Evolutionary conservation across 2,888 invertebrate species (phyloP), one percentile per base, ranked within the genome.

Genomic region (Sympetrum striolatum): DNA sequence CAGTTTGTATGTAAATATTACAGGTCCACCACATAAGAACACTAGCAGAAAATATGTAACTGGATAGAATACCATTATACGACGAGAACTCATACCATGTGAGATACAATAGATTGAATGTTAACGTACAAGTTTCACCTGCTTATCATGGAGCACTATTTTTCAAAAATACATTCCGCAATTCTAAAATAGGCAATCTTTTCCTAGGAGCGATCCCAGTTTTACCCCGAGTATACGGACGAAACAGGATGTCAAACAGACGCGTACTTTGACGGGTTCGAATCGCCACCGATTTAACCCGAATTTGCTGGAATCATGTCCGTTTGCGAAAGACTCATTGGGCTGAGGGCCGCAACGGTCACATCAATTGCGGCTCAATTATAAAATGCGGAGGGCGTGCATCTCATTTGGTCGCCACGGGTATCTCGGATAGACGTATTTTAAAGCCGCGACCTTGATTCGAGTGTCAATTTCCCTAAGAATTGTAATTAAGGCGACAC

Each of bases 231-330:
- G 82, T 82, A 82, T 64, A 39, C 37, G 86, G 37, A 60, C 60
- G 39, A 64, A 86, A 86, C 86, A 86, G 86, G 86, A 86, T 86
- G 86, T 86, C 86, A 60, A 60, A 64, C 60, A 60, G 86, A 86
- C 18, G 35, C 60, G 35, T 53, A 86, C 22, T 58, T 86, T n/a
- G 58, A 86, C 39, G 35, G 86, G n/a, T 58, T 37, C 58, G 60
- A 37, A 58, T 86, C 86, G 35, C n/a, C 86, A 37, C 53, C 53
- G 53, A 53, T 53, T 53, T 53, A 15, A 53, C 53, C 53, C 53
- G 53, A 53, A 53, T 53, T 53, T 53, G 53, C 53, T 18, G 53
- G 18, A 53, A 53, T 53, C 44, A 44, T 44, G 44, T 44, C 44
- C 44, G 44, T 44, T 44, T 44, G 44, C 44, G 44, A 44, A 44